Evolutionary conservation across 2,113 vertebrate species (phyloP), one percentile per base, ranked within the genome.

Genomic region (Vulpes ferrilata): DNA sequence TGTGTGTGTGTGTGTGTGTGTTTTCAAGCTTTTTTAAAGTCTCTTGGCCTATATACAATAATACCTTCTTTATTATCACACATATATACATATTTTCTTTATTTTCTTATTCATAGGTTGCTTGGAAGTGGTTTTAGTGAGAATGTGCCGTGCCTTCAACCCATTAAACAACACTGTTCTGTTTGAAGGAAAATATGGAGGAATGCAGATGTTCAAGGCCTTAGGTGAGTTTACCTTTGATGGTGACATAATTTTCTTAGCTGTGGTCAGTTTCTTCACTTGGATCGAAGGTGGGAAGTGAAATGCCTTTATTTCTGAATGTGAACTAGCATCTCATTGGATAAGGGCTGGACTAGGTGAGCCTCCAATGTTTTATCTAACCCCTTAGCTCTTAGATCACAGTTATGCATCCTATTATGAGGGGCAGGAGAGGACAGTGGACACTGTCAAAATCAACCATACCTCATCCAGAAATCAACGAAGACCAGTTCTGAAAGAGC

Each of bases 101-200:
- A 84, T 92, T 92, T 59, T 96, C 96, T 97, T 85, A 90, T 25
- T 73, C 64, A 73, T 98, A 99, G 99, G 99, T 98, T 99, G 99
- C 98, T 99, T 99, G 98, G 99, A 99, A 99, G 99, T 99, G 93
- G 99, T 99, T 97, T 99, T 99, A 98, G 99, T 99, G 96, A 99
- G 99, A 99, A 99, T 99, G 99, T 99, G 99, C 97, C 99, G 99
- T 99, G 99, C 99, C 95, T 99, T 99, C 99, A 99, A 99, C 97
- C 99, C 99, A 93, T 99, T 99, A 98, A 99, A 99, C 99, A 99
- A 99, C 99, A 99, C 99, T 82, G 99, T 99, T 98, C 99, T 99
- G 96, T 99, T 99, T 98, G 99, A 99, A 99, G 99, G 99, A 97
- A 99, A 99, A 98, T 99, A 99, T 93, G 99, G 99, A 98, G 99